These are phyloP conservation scores for Nephrotoma guestfalica DNA, from an alignment of 2,888 invertebrate species.

Conservation along the genomic window DNA sequence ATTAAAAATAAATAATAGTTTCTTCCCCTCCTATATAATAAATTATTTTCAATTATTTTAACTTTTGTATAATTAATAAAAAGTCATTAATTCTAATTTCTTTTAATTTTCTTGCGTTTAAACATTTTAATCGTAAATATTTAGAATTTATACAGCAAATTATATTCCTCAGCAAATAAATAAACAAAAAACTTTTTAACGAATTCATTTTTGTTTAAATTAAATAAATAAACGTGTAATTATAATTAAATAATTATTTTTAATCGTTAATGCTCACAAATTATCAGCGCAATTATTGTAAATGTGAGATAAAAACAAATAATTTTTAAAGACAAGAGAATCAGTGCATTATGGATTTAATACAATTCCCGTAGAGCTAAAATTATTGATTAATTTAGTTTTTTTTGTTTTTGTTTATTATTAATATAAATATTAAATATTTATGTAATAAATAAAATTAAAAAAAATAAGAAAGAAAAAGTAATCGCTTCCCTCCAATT, in stretches of 20 bases:
- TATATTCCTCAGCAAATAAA: neutral
- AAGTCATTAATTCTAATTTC: neutral
- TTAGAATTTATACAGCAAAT: neutral
- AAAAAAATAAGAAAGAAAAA: neutral
- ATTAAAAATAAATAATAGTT: neutral
- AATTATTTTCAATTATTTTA: neutral
- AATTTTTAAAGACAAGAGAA: neutral
- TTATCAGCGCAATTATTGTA: neutral
- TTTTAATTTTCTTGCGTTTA: neutral
- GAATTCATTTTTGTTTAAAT: neutral
- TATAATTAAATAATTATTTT: neutral
- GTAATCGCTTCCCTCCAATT: slow-evolving; percentile 6
- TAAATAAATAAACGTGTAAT: neutral
- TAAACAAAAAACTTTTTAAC: neutral
- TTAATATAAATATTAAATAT: neutral
- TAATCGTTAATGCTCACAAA: neutral
- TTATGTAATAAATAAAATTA: neutral
- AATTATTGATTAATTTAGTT: neutral
- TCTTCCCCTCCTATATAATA: neutral
- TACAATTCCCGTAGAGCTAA: neutral
- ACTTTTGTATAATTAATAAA: neutral
- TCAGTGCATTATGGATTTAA: neutral
- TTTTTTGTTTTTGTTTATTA: neutral
- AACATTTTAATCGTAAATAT: neutral
- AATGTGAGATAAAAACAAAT: neutral